Base-by-base conservation (phyloP, 2,797 vertebrate species). In the Clarias platycephalus region DNA sequence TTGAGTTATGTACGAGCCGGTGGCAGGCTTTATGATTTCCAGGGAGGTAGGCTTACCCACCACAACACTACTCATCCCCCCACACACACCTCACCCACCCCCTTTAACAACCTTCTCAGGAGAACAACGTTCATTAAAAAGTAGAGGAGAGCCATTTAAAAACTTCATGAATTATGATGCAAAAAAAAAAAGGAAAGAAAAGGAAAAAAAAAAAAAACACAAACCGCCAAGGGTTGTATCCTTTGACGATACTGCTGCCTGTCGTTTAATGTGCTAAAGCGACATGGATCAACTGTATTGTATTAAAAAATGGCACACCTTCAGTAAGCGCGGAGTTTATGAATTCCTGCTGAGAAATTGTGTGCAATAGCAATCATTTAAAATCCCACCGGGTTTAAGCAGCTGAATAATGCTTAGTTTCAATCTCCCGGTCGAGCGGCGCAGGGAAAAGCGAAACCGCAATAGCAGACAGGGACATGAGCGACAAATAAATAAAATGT, bases 361-460 rank as follows among this genome's bases (percentile, higher is more conserved):
- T 83, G 75, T n/a, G 77, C 83, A 53, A 68, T 68, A 70, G 82
- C 90, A 89, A 90, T 91, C 86, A 87, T 88, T 87, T 85, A 87
- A 90, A 90, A 89, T 89, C 90, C 89, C 86, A 86, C 81, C 87
- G 89, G 88, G 87, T 91, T 90, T 80, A 84, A 84, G 87, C 88
- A 83, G 88, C 86, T 88, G 89, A 91, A 90, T 85, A 89, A 90
- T 87, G 88, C 89, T 91, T 89, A 82, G 86, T 90, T 90, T 40
- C 83, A 88, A 85, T 84, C 86, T 89, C 77, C 77, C 80, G 74
- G 26, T 80, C 79, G 84, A 84, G 81, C 87, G 58, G 57, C 22
- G 63, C n/a, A 64, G 34, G 57, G 70, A 79, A 86, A 67, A 22
- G 76, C 78, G 31, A 28, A 49, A 20, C 62, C 74, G 15, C 78